Base-by-base conservation (phyloP, 2,113 vertebrate genomes). In the Leptocoma aspasia region DNA sequence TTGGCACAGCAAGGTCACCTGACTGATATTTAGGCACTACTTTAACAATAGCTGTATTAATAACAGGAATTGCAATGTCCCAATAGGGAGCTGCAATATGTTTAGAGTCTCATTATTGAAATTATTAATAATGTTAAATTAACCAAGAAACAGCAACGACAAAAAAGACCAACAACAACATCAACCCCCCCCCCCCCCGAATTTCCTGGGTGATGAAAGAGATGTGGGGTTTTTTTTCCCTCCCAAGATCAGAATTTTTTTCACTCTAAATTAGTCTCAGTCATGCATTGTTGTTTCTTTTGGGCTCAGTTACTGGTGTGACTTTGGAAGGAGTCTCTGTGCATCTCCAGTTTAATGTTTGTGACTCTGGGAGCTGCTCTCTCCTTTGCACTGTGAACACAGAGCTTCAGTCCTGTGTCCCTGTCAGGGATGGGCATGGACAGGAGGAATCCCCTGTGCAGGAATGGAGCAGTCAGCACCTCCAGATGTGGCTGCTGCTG, bases 101-200 rank as follows among this genome's bases (percentile, higher is more conserved):
- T 50, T 66, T 75, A 80, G 12, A 7, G 24, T 72, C 19, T 77
- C 19, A 33, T 72, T 61, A 45, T 9, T 84, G 39, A 71, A 90
- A 68, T 73, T 33, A 35, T n/a, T 85, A 5, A 45, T 45, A 33
- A 49, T 41, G 9, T 65, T 76, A 82, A 91, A 79, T 56, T 52
- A 88, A 53, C 22, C 27, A 42, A 10, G 71, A 28, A 64, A 4
- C 13, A 63, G 2, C 3, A 12, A 15, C 21, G 59, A 49, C 18
- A 64, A 49, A 26, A 57, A 4, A 8, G 5, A 41, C 3, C 13
- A 21, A 0, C 11, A 44, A 5, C 33, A 56, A 5, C 27, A 68
- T 12, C 13, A 41, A 47, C 39, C 10, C 0, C 0, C 7, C 18
- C 6, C 11, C 4, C 8, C 16, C 6, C n/a, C 49, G 10, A 24